A percentile compares a stretch with the other conserved stretches of the same genome.
phyloP scores from a whole-genome alignment of 2,797 vertebrate species.

The Gymnothorax reevesii region DNA sequence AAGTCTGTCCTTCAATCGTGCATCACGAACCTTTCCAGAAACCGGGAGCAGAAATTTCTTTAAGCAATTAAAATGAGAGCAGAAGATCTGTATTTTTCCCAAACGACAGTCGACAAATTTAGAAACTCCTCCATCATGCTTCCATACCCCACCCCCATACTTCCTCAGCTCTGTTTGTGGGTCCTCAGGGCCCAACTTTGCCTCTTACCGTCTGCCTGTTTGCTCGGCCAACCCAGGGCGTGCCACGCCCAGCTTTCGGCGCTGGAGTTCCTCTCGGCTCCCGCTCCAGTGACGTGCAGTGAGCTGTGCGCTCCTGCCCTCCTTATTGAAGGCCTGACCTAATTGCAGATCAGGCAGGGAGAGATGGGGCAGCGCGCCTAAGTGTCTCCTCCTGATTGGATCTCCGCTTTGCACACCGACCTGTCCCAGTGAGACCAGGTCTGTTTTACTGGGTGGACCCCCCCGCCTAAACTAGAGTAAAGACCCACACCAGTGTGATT shows the following conservation, averaged over 20 bases:
- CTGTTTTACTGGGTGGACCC: conserved; percentile 36
- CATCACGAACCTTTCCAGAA: background rate
- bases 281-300: background rate
- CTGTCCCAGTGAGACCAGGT: conserved; percentile 41
- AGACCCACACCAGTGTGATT: background rate
- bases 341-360: conserved; percentile 44
- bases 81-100: background rate
- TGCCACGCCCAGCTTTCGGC: conserved; percentile 57
- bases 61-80: background rate
- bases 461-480: conserved; percentile 33
- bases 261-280: conserved; percentile 62
- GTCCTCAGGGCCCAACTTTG: background rate
- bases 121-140: background rate
- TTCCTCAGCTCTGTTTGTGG: background rate
- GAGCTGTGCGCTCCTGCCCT: conserved; percentile 24
- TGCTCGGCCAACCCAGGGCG: conserved; percentile 51
- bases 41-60: background rate
- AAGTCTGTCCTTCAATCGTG: background rate
- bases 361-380: conserved; percentile 37
- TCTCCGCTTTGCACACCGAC: conserved; percentile 45
- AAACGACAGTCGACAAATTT: background rate
- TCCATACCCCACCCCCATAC: background rate
- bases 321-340: conserved; percentile 58
- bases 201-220: conserved; percentile 64
- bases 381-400: conserved; percentile 49